Evolutionary conservation across 2,797 vertebrate genomes (phyloP), one percentile per base, ranked within the genome.

Genomic region (Lophura swinhoii): DNA sequence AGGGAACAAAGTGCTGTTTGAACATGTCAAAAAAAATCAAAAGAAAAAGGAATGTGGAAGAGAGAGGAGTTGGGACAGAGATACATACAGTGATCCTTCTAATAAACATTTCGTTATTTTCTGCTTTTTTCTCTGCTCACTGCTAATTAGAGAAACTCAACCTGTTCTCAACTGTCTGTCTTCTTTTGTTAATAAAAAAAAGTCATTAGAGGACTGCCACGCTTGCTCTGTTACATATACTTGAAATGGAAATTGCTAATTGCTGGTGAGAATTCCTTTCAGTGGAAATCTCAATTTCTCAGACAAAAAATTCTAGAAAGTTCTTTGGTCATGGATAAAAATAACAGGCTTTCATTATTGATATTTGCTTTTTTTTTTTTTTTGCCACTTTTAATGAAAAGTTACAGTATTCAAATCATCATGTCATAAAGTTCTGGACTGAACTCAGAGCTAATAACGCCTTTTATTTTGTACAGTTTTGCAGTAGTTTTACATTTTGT

Each of bases 1-100:
- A 73, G 83, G 83, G 77, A 96, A 95, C 93, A 96, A 92, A 94
- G 91, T 51, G 31, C 60, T 84, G 35, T 88, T 93, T 94, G 96
- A 96, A 95, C 67, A 22, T 18, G 35, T 64, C 6, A 8, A 29
- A 53, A 24, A 72, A 88, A 94, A 91, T 91, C 67, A 73, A 49
- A 87, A 68, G 67, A 3, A 73, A 93, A 92, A 58, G 2, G 10
- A 41, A 76, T 14, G 56, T 84, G 63, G 71, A 87, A 64, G 60
- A 53, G 68, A 56, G 39, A 55, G 73, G 43, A 80, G 69, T 49
- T 83, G 55, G 84, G 74, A 44, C 60, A 77, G 71, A 46, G 24
- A 55, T 79, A 53, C 43, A 59, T 56, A 53, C 78, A 58, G 77
- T 3, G 5, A 82, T 90, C 24, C 35, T 92, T 91, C 51, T 84